Evolutionary conservation across 2,797 vertebrate species (phyloP), one percentile per base, ranked within the genome.

Genomic region (Silurus aristotelis): DNA sequence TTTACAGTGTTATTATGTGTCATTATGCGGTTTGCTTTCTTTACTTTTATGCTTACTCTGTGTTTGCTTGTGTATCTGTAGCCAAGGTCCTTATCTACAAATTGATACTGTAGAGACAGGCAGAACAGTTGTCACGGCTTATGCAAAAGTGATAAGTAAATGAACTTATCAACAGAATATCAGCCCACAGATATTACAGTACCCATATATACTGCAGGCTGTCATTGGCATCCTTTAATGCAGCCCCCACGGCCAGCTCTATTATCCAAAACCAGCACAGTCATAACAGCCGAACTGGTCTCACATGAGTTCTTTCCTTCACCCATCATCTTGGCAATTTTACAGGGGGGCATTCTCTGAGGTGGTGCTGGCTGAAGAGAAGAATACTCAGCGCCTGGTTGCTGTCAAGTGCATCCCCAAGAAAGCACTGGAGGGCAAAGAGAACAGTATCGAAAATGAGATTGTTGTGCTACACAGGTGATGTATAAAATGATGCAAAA

Each of bases 371-470:
- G 98, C 98, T 0, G 98, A 99, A 91, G 97, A 98, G 92, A 98
- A 96, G 92, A 94, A 92, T 64, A 98, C 97, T 2, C 96, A 92
- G 93, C 96, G 97, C 90, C 94, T 99, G 43, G 97, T 99, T 85
- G 98, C 98, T 90, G 96, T 99, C 93, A 99, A 99, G 90, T 99
- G 98, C 93, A 99, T 99, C 22, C 94, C 97, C 83, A 99, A 98
- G 95, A 97, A 99, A 92, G 97, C 97, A 0, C 91, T 99, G 92
- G 96, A 98, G 90, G 97, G 97, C 86, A 99, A 99, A 90, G 98
- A 99, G 92, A 97, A 95, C 93, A 97, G 97, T 94, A 97, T 99
- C 0, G 97, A 99, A 92, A 99, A 99, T 1, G 98, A 99, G 93
- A 99, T 99, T 0, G 96, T 96, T 0, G 98, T 99, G 76, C 94